Evolutionary conservation across 2,113 vertebrate genomes (phyloP).

Genomic region (rat (Rattus norvegicus)): GRCr8 NC_086021.1:63322501-63323000

Average conservation of each 20-base stretch:
- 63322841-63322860: background rate
- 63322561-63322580: constrained; percentile 45
- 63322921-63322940: background rate
- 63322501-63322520: background rate
- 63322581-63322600: constrained; percentile 23
- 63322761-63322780: constrained; percentile 37
- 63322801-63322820: background rate
- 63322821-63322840: constrained; percentile 7
- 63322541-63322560: constrained; percentile 35
- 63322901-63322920: background rate
- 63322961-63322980: background rate
- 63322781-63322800: background rate
- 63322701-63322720: constrained; percentile 17
- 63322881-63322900: background rate
- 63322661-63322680: background rate
- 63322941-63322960: background rate
- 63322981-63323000: background rate
- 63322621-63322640: constrained; percentile 35
- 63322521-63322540: background rate
- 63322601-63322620: constrained; percentile 22
- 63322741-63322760: constrained; percentile 1
- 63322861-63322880: background rate
- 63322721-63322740: constrained; percentile 21
- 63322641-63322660: background rate
- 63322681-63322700: background rate